Evolutionary conservation across 2,797 vertebrate genomes (phyloP).

Genomic region (Gallinago solitaria): DNA sequence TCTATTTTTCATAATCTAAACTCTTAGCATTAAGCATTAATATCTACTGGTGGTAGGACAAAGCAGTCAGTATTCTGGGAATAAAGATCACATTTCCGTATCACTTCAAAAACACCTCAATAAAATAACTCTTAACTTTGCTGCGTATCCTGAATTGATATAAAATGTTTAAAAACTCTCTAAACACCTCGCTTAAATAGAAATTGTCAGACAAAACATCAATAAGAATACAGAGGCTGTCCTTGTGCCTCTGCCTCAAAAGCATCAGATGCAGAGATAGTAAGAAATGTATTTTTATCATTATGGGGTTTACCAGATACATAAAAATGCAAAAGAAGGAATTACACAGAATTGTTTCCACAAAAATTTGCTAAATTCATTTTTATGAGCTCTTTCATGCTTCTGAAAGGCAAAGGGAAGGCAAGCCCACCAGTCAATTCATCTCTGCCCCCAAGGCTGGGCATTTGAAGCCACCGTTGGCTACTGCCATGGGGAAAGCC

Average conservation of each 20-base stretch:
- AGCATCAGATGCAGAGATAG: not conserved
- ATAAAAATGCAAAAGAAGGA: not conserved
- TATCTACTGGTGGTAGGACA: constrained; percentile 2
- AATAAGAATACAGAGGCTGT: not conserved
- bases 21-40: constrained; percentile 10
- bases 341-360: not conserved
- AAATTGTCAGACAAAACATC: not conserved
- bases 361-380: not conserved
- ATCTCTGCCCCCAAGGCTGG: constrained; percentile 28
- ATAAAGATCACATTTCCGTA: not conserved
- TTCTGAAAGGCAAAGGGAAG: not conserved
- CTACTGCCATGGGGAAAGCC: not conserved
- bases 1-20: constrained; percentile 63
- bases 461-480: not conserved
- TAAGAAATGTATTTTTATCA: not conserved
- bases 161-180: not conserved
- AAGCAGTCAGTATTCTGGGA: not conserved
- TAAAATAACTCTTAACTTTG: constrained; percentile 10
- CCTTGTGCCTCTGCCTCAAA: constrained; percentile 21
- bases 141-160: not conserved
- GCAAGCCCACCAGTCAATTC: not conserved
- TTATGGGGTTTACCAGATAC: not conserved
- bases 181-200: constrained; percentile 5
- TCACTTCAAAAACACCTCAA: not conserved
- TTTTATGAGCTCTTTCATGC: constrained; percentile 8